Percentiles rank a stretch among this genome's conserved stretches.
Evolutionary conservation across 2,888 invertebrate species (phyloP).

Genomic region (Morpho helenor): DNA sequence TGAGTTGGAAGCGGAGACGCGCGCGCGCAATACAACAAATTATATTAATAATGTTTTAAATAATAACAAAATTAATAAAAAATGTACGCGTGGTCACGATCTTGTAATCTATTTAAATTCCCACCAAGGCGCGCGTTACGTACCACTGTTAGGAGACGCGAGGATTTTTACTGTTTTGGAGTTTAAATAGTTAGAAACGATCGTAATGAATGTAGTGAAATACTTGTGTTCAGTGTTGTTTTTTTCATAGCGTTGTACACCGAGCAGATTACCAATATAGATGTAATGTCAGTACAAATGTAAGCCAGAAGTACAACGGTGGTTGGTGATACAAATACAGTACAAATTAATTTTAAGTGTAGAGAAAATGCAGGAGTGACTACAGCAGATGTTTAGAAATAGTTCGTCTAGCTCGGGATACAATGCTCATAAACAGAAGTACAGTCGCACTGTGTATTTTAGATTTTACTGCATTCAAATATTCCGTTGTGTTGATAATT

Average conservation of each 20-base stretch:
- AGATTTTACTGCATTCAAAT: conserved; percentile 13
- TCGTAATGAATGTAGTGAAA: conserved; percentile 66
- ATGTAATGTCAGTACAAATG: conserved; percentile 61
- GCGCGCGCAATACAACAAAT: conserved; percentile 72
- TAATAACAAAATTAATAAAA: conserved; percentile 72
- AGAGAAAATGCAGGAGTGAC: conserved; percentile 47
- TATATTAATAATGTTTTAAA: conserved; percentile 78
- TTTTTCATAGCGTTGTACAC: conserved; percentile 61
- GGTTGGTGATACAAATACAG: conserved; percentile 61
- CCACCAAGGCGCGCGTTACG: conserved; percentile 28
- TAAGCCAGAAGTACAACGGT: conserved; percentile 59
- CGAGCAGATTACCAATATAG: conserved; percentile 47
- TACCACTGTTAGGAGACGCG: conserved; percentile 50
- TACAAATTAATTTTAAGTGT: conserved; percentile 75
- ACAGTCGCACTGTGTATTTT: conserved; percentile 60
- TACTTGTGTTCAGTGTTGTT: conserved; percentile 65
- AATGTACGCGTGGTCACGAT: conserved; percentile 68
- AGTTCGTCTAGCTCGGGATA: conserved; percentile 55
- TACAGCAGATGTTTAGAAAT: conserved; percentile 43
- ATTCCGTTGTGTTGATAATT: background rate
- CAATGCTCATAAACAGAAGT: conserved; percentile 55
- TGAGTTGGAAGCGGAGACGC: conserved; percentile 45
- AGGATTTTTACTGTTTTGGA: conserved; percentile 30
- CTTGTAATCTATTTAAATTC: conserved; percentile 42
- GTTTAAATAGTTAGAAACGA: conserved; percentile 38